Base-by-base conservation (phyloP, 2,797 vertebrate genomes). In the Cichlasoma orientale region DNA sequence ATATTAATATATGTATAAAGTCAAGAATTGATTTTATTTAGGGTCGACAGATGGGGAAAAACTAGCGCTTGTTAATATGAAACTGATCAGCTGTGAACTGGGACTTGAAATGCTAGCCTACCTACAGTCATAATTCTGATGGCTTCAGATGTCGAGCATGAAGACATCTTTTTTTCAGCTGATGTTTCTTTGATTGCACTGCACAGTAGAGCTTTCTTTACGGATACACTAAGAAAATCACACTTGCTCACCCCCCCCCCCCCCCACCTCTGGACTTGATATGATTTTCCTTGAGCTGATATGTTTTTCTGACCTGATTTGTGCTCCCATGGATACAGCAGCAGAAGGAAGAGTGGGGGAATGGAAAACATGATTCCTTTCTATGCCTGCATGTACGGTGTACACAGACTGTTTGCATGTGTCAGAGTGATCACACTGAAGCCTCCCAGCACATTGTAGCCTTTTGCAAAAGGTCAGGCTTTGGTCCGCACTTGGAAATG, bases 261-360 rank as follows among this genome's bases (percentile, higher is more conserved):
- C 3, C 12, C 0, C 41, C 5, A 5, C 3, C 59, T 53, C 38
- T 73, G 58, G 68, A 77, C 41, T 25, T 80, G 82, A 88, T 85
- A 79, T 79, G 81, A 56, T 75, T 84, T 86, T 82, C 73, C 78
- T 59, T 16, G 8, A 66, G 84, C 83, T 82, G 84, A 84, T 86
- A 14, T 91, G 87, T 88, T 88, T 85, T 85, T 79, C 71, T 89
- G 87, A 89, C 85, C 85, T 90, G 85, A 82, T 92, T 91, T 82
- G 29, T 31, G 89, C 85, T 91, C 70, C 90, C 84, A 89, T 90
- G 88, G 84, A 82, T 88, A 88, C 91, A 77, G 81, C 87, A 80
- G 82, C 87, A 82, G 70, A 5, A 13, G 47, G 29, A 75, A 80
- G 23, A 86, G 79, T 52, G 54, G 59, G 72, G 75, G 69, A 82